Percentiles rank a stretch among this genome's conserved stretches.
phyloP scores from a whole-genome alignment of 2,113 vertebrate genomes.

The Dolichallabes microphthalmus region DNA sequence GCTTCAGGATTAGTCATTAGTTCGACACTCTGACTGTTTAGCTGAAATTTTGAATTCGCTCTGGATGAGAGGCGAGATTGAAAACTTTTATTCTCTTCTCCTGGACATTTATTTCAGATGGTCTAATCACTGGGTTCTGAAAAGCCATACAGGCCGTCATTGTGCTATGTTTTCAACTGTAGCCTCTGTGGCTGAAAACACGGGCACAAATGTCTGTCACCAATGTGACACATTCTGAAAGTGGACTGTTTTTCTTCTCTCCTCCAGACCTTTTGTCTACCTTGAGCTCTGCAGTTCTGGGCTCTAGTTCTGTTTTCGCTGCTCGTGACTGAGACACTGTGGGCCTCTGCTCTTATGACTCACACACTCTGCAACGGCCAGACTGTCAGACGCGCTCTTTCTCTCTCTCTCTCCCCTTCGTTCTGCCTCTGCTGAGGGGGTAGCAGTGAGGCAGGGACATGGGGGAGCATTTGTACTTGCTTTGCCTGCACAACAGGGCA shows the following conservation, averaged over 20 bases:
- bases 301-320: constrained; percentile 39
- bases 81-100: constrained; percentile 17
- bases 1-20: constrained; percentile 38
- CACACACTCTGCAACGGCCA: constrained; percentile 25
- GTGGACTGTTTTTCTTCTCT: constrained; percentile 46
- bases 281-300: constrained; percentile 40
- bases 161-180: constrained; percentile 56
- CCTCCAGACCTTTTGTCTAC: constrained; percentile 50
- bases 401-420: constrained; percentile 30
- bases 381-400: constrained; percentile 25
- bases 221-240: constrained; percentile 44
- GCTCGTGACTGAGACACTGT: constrained; percentile 51
- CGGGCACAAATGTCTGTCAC: constrained; percentile 48
- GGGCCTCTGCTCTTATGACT: constrained; percentile 47
- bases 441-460: constrained; percentile 45
- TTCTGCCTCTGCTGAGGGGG: constrained; percentile 25
- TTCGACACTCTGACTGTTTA: constrained; percentile 21
- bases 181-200: constrained; percentile 52
- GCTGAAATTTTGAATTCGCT: constrained; percentile 8
- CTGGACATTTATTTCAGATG: constrained; percentile 6
- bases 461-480: constrained; percentile 38
- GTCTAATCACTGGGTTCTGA: constrained; percentile 43
- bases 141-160: constrained; percentile 55
- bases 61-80: constrained; percentile 28
- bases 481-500: constrained; percentile 47